phyloP scores from a whole-genome alignment of 2,113 vertebrate species.

The Thomomys bottae region DNA sequence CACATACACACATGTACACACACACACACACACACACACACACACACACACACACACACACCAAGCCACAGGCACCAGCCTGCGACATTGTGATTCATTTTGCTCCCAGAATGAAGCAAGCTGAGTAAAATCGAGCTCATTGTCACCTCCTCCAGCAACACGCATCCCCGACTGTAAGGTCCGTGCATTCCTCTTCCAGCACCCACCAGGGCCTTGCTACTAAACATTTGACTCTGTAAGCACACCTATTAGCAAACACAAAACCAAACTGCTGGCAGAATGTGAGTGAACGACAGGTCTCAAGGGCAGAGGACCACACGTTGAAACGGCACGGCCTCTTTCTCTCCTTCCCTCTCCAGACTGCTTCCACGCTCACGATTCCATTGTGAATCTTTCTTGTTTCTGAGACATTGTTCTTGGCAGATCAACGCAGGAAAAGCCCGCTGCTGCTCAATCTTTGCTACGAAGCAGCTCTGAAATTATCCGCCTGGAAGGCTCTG shows the following conservation, averaged over 20 bases:
- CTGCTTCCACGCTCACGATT: fast-evolving
- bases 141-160: not conserved
- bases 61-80: not conserved
- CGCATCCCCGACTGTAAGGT: fast-evolving
- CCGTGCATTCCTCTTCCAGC: not conserved
- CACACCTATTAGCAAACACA: not conserved
- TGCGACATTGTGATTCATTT: not conserved
- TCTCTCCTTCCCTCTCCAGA: fast-evolving
- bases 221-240: not conserved
- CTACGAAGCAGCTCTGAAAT: constrained; percentile 8
- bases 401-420: not conserved
- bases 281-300: not conserved
- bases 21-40: too few species aligned
- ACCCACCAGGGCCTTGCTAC: not conserved
- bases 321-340: fast-evolving
- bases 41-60: not conserved
- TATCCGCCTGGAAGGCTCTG: not conserved
- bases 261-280: not conserved
- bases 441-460: not conserved
- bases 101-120: not conserved
- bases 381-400: not conserved
- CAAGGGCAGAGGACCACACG: fast-evolving
- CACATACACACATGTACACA: too few species aligned
- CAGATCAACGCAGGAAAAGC: not conserved
- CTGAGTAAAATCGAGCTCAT: fast-evolving